Evolutionary conservation across 2,797 vertebrate genomes (phyloP).

Genomic region (Crocodylus rhombifer): DNA sequence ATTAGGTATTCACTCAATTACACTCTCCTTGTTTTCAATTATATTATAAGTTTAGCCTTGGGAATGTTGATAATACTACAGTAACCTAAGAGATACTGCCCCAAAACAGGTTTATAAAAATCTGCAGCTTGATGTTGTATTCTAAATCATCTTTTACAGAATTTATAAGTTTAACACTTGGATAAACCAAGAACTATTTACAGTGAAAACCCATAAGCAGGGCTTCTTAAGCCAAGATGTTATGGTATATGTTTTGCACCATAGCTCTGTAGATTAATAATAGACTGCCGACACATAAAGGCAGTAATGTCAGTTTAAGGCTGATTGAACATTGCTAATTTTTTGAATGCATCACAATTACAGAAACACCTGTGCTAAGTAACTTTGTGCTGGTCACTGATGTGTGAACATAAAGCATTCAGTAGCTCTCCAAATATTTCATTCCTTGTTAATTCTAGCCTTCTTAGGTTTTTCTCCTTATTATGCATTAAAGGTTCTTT

Average conservation of each 20-base stretch:
- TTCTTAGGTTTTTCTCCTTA: background rate
- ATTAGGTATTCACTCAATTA: conserved; percentile 43
- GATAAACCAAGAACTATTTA: background rate
- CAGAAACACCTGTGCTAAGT: conserved; percentile 64
- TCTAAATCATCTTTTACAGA: background rate
- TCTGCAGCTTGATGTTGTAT: background rate
- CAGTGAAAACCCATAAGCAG: background rate
- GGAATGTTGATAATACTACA: background rate
- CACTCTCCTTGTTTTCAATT: conserved; percentile 57
- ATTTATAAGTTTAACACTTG: background rate
- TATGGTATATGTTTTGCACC: background rate
- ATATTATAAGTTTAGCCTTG: conserved; percentile 27
- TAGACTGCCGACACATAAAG: background rate
- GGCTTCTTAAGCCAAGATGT: background rate
- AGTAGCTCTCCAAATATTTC: background rate
- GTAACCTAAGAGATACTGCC: conserved; percentile 37
- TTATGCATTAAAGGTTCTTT: background rate
- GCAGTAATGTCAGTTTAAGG: background rate
- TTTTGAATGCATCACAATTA: conserved; percentile 55
- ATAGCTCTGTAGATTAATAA: background rate
- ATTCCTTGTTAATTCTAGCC: conserved; percentile 26
- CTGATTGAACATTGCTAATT: conserved; percentile 39
- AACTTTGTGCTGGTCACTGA: conserved; percentile 41
- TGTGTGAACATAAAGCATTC: conserved; percentile 26
- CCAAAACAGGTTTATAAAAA: conserved; percentile 1